Evolutionary conservation across 2,888 invertebrate genomes (phyloP), one percentile per base, ranked within the genome.

Genomic region (Tupiocoris notatus): DNA sequence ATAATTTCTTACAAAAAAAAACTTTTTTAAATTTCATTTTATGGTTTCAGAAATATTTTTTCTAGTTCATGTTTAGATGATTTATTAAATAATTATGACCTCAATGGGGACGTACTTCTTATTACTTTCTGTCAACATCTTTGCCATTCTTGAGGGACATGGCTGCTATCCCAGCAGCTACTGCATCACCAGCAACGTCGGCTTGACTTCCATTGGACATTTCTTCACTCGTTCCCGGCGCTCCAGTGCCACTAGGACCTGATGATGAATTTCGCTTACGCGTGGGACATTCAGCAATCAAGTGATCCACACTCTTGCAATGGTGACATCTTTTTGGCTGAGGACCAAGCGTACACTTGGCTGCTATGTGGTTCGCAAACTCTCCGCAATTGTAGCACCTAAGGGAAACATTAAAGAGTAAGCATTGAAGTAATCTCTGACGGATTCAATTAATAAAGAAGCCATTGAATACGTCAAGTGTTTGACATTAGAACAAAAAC

Each of bases 311-410:
- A 81, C 92, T 90, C 84, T 94, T 94, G 85, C 95, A 96, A 83
- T 90, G 89, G 86, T 96, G 95, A 85, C 96, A 96, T 82, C 93
- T 88, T 86, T 95, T 95, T 81, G 95, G 95, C 85, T 94, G 92
- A 70, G 95, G 95, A 16, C 93, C 94, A 83, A 92, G 87, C 79
- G 90, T 89, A 85, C 96, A 96, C 84, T 94, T 94, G 54, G 94
- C 92, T 39, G 96, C 95, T 82, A 95, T 91, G 85, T 96, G 96
- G 85, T 95, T 95, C 66, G 94, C 92, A 83, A 95, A 94, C 84
- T 94, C 93, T 2, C 95, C 95, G 83, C 95, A 96, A 84, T 96
- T 96, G 85, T 95, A 96, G 86, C 95, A 96, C 83, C 94, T 93
- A 84, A 39, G 12, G 39, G 64, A 85, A 77, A n/a, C 17, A 59